These are phyloP conservation scores for Graptemys geographica DNA, from an alignment of 2,797 vertebrate genomes.

Conservation along the genomic window DNA sequence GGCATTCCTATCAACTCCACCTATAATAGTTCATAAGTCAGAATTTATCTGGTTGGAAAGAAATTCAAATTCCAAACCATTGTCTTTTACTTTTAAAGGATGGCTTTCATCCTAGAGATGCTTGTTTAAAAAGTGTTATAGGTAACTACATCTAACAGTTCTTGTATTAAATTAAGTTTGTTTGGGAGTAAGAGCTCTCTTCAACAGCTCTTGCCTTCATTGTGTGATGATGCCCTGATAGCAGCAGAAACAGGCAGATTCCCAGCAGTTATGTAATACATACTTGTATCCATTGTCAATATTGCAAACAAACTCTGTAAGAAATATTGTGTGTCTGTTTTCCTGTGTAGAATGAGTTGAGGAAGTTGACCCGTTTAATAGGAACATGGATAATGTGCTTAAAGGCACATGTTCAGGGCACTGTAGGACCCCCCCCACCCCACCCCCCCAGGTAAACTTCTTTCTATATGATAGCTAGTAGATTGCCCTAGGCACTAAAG, in stretches of 20 bases:
- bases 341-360: not conserved
- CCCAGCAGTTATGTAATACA: not conserved
- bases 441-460: not conserved
- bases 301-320: not conserved
- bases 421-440: not conserved
- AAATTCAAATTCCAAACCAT: too few species aligned
- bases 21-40: too few species aligned
- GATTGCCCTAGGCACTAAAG: not conserved
- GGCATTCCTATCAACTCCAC: too few species aligned
- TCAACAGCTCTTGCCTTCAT: too few species aligned
- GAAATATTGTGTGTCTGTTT: not conserved
- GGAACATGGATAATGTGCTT: not conserved
- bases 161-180: too few species aligned
- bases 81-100: too few species aligned
- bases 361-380: not conserved
- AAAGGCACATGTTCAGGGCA: not conserved
- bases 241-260: not conserved
- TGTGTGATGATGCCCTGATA: not conserved
- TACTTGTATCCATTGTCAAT: not conserved
- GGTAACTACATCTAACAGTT: too few species aligned
- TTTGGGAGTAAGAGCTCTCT: too few species aligned
- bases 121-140: too few species aligned
- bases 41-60: too few species aligned
- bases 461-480: not conserved
- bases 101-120: too few species aligned